Conservation (phyloP, 2,888 invertebrate genomes). For the Brachypterus glaber region DNA sequence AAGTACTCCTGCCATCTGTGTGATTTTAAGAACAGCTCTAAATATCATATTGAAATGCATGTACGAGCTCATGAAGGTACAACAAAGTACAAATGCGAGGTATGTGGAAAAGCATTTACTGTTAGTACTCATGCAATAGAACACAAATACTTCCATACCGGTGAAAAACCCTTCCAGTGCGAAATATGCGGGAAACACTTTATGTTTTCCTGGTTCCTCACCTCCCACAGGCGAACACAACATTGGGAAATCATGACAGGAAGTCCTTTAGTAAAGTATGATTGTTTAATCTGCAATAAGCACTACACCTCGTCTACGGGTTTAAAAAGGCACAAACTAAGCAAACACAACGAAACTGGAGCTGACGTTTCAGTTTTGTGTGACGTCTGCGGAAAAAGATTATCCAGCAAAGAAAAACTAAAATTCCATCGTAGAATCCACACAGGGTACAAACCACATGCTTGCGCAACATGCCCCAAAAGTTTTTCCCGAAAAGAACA, state of each 20-base stretch:
- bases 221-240: conserved; percentile 41
- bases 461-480: conserved; percentile 40
- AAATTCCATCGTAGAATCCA: conserved; percentile 36
- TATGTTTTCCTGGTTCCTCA: conserved; percentile 43
- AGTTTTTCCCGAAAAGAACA: conserved; percentile 43
- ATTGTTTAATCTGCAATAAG: conserved; percentile 44
- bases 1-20: conserved; percentile 35
- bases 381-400: conserved; percentile 35
- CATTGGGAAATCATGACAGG: conserved; percentile 41
- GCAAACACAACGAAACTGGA: conserved; percentile 31
- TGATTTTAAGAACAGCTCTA: conserved; percentile 30
- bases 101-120: conserved; percentile 33
- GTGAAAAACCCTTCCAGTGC: conserved; percentile 44
- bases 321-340: conserved; percentile 37
- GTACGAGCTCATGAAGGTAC: conserved; percentile 40
- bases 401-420: conserved; percentile 35
- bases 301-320: conserved; percentile 37
- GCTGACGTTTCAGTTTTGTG: conserved; percentile 43
- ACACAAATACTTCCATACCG: conserved; percentile 34
- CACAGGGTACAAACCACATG: conserved; percentile 42
- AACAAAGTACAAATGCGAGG: conserved; percentile 36
- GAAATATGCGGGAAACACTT: conserved; percentile 46
- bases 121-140: conserved; percentile 32
- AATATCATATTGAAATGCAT: conserved; percentile 38
- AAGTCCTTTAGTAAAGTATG: conserved; percentile 33